phyloP scores from a whole-genome alignment of 2,113 vertebrate species.

The Ancistrus triradiatus region DNA sequence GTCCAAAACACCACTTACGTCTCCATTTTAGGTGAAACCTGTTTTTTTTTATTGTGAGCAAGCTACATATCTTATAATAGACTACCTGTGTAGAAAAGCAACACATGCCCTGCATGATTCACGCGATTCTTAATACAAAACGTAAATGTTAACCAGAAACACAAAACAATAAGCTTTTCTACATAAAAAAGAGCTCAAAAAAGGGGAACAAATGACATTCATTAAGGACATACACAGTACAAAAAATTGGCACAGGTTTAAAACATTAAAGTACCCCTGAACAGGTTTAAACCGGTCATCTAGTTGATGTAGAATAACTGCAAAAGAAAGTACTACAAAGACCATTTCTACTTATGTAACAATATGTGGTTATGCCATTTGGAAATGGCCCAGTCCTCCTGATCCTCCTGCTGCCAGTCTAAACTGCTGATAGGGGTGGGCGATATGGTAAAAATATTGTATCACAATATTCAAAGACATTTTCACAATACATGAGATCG shows the following conservation, averaged over 20 bases:
- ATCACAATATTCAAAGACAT: too few species aligned
- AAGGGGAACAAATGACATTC: not conserved
- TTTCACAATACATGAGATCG: too few species aligned
- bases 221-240: slow-evolving; percentile 22
- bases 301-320: too few species aligned
- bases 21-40: slow-evolving; percentile 8
- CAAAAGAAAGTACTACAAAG: too few species aligned
- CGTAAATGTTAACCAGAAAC: slow-evolving; percentile 3
- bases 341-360: too few species aligned
- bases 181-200: slow-evolving; percentile 13
- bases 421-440: too few species aligned
- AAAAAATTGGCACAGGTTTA: slow-evolving; percentile 29
- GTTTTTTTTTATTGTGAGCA: slow-evolving; percentile 47
- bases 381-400: too few species aligned
- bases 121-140: slow-evolving; percentile 35
- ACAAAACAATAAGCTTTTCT: slow-evolving; percentile 2
- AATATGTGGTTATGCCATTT: too few species aligned
- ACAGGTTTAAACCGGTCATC: not conserved
- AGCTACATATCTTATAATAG: slow-evolving; percentile 37
- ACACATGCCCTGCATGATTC: slow-evolving; percentile 50
- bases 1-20: not conserved
- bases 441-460: too few species aligned
- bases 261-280: not conserved
- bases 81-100: slow-evolving; percentile 30
- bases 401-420: too few species aligned